Evolutionary conservation across 2,797 vertebrate species (phyloP).

Genomic region (Falco naumanni): DNA sequence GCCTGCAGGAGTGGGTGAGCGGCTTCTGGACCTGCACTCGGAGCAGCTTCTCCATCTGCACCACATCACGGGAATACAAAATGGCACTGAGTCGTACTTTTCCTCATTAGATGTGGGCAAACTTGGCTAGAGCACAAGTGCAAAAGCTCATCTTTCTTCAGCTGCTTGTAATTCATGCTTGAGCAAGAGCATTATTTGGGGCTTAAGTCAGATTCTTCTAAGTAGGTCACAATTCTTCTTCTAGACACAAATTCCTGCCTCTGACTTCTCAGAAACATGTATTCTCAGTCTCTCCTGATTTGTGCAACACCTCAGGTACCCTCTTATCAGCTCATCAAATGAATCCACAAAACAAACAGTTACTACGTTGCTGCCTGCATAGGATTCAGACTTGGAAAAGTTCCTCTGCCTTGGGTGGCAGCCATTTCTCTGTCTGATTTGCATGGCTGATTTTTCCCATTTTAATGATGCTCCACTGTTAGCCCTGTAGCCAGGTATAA

Average conservation of each 20-base stretch:
- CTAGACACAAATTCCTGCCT: constrained; percentile 36
- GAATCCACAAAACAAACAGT: constrained; percentile 37
- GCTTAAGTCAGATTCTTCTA: constrained; percentile 63
- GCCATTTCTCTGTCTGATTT: constrained; percentile 5
- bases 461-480: background rate
- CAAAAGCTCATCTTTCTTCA: constrained; percentile 66
- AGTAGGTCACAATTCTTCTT: constrained; percentile 60
- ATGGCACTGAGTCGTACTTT: background rate
- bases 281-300: constrained; percentile 14
- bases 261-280: constrained; percentile 27
- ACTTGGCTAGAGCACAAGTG: constrained; percentile 43
- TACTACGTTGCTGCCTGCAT: constrained; percentile 33
- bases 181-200: constrained; percentile 67
- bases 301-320: constrained; percentile 53
- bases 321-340: constrained; percentile 41
- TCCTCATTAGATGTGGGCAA: constrained; percentile 62
- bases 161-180: constrained; percentile 69
- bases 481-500: background rate
- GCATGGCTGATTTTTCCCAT: background rate
- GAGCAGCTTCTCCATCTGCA: constrained; percentile 33
- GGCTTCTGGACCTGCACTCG: background rate
- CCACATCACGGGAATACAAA: background rate
- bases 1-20: background rate
- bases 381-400: constrained; percentile 31
- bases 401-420: constrained; percentile 17